These are phyloP conservation scores for Rhizoglyphus robini DNA, from an alignment of 1,140 invertebrate species.

Conservation along the genomic window DNA sequence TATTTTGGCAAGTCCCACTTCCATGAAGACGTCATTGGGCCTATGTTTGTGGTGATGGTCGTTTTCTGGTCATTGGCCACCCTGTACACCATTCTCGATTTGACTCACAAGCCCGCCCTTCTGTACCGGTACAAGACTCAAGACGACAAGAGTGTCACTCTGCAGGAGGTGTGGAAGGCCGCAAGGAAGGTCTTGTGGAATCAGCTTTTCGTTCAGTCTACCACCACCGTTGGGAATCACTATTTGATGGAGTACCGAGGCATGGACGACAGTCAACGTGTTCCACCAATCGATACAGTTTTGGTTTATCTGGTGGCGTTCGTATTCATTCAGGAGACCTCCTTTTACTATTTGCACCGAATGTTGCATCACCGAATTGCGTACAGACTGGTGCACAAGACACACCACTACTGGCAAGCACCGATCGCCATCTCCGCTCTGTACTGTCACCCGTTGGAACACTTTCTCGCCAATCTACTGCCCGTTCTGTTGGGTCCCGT, in stretches of 20 bases:
- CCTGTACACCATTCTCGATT: background rate
- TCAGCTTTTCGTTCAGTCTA: background rate
- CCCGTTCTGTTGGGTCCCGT: conserved; percentile 22
- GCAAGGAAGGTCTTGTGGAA: background rate
- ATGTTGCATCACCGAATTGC: conserved; percentile 21
- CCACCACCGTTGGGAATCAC: background rate
- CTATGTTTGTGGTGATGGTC: background rate
- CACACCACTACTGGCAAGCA: conserved; percentile 26
- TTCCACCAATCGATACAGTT: background rate
- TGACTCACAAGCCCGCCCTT: background rate
- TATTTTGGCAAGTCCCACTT: too few relatives aligned
- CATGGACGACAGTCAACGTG: background rate
- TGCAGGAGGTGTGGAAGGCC: background rate
- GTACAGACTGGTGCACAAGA: conserved; percentile 25
- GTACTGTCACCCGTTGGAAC: conserved; percentile 27
- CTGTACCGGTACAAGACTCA: background rate
- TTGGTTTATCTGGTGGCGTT: background rate
- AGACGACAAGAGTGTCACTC: too few relatives aligned
- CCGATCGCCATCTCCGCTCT: conserved; percentile 25
- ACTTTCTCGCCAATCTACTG: conserved; percentile 22
- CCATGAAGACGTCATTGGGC: too few relatives aligned
- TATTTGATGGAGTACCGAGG: background rate
- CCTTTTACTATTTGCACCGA: conserved; percentile 15
- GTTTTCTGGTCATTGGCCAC: background rate
- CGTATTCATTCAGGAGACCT: background rate